These are phyloP conservation scores for Rhynchophorus ferrugineus DNA, from an alignment of 1,140 invertebrate species.

Conservation along the genomic window DNA sequence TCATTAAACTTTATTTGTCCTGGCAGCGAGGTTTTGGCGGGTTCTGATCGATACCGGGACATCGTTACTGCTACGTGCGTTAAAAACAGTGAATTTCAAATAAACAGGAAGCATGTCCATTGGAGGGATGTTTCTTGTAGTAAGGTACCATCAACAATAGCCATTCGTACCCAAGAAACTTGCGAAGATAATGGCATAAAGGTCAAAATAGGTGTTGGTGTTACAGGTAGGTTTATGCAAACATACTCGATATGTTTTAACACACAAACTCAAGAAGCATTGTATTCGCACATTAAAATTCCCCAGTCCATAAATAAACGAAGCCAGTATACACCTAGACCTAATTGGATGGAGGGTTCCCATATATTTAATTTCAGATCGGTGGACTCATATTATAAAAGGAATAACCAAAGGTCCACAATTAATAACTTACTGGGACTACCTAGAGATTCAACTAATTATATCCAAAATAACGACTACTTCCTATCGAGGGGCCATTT, in stretches of 20 bases:
- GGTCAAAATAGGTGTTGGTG: constrained; percentile 36
- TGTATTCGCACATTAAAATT: constrained; percentile 29
- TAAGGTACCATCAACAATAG: neutral
- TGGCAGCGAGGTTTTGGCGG: neutral
- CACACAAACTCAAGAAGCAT: constrained; percentile 14
- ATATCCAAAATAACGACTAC: constrained; percentile 48
- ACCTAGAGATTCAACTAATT: constrained; percentile 24
- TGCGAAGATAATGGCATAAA: constrained; percentile 8
- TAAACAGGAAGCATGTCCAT: neutral
- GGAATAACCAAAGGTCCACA: constrained; percentile 27
- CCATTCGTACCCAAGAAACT: neutral
- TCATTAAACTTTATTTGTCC: neutral
- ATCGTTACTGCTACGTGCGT: neutral
- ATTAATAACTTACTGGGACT: constrained; percentile 35
- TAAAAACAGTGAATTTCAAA: neutral
- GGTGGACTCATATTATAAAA: constrained; percentile 29
- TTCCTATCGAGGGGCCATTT: constrained; percentile 57
- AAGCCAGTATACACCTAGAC: constrained; percentile 34
- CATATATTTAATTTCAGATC: constrained; percentile 31
- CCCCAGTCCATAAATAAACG: constrained; percentile 26
- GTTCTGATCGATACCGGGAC: neutral
- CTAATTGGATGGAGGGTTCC: constrained; percentile 25
- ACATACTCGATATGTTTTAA: constrained; percentile 28
- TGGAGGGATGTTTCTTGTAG: neutral
- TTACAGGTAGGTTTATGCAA: constrained; percentile 32